These are phyloP conservation scores for Synanthedon tipuliformis DNA, from an alignment of 2,888 invertebrate species.

Conservation along the genomic window DNA sequence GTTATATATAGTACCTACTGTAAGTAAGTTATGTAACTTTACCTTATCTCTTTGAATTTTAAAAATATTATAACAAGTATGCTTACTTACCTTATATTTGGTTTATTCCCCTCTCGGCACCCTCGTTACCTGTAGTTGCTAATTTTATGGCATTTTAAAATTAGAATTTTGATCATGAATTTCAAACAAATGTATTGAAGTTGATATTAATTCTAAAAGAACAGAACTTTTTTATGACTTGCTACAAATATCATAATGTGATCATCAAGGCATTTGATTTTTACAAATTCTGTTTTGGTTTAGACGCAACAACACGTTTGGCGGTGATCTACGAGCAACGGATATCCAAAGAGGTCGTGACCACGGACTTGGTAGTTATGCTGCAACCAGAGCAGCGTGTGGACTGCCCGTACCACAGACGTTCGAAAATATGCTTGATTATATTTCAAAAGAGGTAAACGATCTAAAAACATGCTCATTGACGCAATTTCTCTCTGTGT, in stretches of 20 bases:
- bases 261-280: no score
- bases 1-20: no score
- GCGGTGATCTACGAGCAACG: slow-evolving; percentile 82
- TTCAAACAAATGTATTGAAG: neutral
- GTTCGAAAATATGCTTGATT: slow-evolving; percentile 79
- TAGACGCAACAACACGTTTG: slow-evolving; percentile 78
- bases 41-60: neutral
- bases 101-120: no score
- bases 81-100: no score
- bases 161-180: neutral
- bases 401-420: slow-evolving; percentile 75
- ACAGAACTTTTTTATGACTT: no score
- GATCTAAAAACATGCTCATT: neutral
- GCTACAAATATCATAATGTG: no score
- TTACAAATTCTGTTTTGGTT: slow-evolving; percentile 16
- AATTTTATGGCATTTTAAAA: neutral
- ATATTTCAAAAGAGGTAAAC: slow-evolving; percentile 72
- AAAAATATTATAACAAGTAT: neutral
- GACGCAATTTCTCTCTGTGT: neutral
- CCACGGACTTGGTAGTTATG: slow-evolving; percentile 85
- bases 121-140: no score
- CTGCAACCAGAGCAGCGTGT: slow-evolving; percentile 81
- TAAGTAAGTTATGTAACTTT: neutral
- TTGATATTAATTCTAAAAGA: no score
- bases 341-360: slow-evolving; percentile 90